Percentiles rank a stretch among this genome's conserved stretches.
These are phyloP conservation scores for Ptiloglossa arizonensis DNA, from an alignment of 1,140 invertebrate genomes.

Conservation along the genomic window DNA sequence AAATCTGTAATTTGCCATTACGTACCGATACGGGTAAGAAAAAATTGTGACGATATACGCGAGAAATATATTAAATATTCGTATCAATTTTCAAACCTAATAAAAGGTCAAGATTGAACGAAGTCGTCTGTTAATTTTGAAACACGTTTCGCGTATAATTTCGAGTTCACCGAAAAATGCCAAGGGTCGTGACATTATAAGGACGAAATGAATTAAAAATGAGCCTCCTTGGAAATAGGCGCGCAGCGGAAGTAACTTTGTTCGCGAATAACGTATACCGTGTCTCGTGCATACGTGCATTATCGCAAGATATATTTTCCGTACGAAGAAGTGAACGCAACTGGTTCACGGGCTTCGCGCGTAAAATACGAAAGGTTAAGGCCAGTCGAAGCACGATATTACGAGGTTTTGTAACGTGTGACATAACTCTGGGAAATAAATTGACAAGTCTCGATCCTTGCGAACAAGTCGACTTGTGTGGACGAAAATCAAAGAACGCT, in stretches of 20 bases:
- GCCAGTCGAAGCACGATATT: constrained; percentile 18
- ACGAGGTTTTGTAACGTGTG: constrained; percentile 8
- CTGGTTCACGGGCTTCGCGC: constrained; percentile 36
- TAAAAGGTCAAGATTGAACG: too few relatives aligned
- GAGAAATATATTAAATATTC: too few relatives aligned
- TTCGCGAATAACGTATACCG: not conserved
- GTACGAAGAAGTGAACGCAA: constrained; percentile 24
- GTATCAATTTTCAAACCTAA: too few relatives aligned
- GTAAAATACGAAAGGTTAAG: constrained; percentile 56
- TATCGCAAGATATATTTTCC: constrained; percentile 1
- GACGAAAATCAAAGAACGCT: not conserved
- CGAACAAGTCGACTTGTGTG: too few relatives aligned
- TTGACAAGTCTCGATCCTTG: not conserved
- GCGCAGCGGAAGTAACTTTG: not conserved
- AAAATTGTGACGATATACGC: too few relatives aligned
- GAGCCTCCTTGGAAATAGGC: not conserved
- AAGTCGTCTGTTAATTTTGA: too few relatives aligned
- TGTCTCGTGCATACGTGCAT: not conserved
- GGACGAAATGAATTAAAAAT: too few relatives aligned
- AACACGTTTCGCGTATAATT: too few relatives aligned
- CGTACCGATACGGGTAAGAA: too few relatives aligned
- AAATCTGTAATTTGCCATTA: too few relatives aligned
- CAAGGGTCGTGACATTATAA: too few relatives aligned
- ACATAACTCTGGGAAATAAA: not conserved
- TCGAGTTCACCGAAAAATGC: too few relatives aligned